A percentile compares a stretch with the other conserved stretches of the same genome.
Evolutionary conservation across 2,113 vertebrate species (phyloP).

Genomic region (Rhinoptilus africanus): DNA sequence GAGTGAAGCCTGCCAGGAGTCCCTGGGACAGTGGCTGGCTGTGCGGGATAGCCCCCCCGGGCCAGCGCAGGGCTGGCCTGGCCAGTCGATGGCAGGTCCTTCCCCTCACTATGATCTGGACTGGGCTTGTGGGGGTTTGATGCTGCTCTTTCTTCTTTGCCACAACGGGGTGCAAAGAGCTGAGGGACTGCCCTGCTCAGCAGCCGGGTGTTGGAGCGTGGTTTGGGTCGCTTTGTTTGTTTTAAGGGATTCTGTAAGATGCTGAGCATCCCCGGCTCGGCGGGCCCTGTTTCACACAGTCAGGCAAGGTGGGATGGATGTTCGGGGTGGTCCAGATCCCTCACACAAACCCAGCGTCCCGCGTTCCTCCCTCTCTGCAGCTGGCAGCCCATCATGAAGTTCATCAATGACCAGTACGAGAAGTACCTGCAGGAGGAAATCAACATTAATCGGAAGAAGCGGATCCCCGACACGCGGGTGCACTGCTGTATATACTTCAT

Average conservation of each 20-base stretch:
- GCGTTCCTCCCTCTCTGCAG: conserved; percentile 43
- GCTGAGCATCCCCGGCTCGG: fast-evolving
- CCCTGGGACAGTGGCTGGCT: background rate
- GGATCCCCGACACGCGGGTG: conserved; percentile 92
- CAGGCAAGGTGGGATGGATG: background rate
- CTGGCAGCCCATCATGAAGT: conserved; percentile 99
- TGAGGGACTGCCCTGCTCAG: background rate
- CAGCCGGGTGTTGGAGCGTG: fast-evolving
- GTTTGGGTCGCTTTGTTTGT: background rate
- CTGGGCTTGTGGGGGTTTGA: background rate
- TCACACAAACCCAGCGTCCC: background rate
- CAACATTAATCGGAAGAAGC: conserved; percentile 93
- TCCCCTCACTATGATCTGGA: background rate
- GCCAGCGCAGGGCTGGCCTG: background rate
- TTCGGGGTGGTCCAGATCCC: background rate
- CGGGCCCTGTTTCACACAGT: background rate
- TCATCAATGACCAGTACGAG: conserved; percentile 97
- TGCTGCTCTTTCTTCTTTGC: background rate
- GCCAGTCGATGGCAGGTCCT: background rate
- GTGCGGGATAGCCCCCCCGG: fast-evolving
- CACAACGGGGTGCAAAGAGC: fast-evolving
- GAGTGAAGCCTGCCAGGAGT: background rate
- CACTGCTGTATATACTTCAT: conserved; percentile 99
- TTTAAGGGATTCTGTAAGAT: background rate
- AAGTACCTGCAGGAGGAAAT: conserved; percentile 96